Conservation (phyloP, 2,113 vertebrate genomes). For the Ctenodactylus gundi region DNA sequence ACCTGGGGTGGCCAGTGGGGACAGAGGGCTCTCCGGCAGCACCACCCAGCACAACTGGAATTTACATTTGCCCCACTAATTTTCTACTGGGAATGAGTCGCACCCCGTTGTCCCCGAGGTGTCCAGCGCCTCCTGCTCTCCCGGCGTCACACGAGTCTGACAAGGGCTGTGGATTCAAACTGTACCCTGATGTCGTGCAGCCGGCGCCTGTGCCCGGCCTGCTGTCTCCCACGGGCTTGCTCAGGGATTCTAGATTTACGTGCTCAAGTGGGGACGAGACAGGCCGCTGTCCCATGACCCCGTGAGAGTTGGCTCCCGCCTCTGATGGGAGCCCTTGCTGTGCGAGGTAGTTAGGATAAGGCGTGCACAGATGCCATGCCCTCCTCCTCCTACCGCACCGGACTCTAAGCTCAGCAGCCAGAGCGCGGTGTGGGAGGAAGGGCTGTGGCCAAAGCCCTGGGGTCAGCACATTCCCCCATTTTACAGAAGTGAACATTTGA, state of each 20-base stretch:
- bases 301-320: conserved; percentile 53
- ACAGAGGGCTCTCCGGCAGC: too few relatives aligned
- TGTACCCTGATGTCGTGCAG: too few relatives aligned
- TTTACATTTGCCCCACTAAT: too few relatives aligned
- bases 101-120: too few relatives aligned
- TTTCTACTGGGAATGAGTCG: too few relatives aligned
- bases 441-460: background rate
- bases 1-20: too few relatives aligned
- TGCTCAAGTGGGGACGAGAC: conserved; percentile 30
- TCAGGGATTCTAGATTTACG: conserved; percentile 34
- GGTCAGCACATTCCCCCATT: conserved; percentile 8
- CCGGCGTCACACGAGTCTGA: conserved; percentile 15
- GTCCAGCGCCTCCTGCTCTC: too few relatives aligned
- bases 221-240: conserved; percentile 72
- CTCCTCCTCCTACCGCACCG: background rate
- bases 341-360: background rate
- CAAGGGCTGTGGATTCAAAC: conserved; percentile 19
- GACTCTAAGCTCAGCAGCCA: background rate
- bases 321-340: conserved; percentile 42
- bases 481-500: conserved; percentile 65
- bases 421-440: conserved; percentile 7
- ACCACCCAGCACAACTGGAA: too few relatives aligned
- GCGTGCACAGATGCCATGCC: conserved; percentile 1
- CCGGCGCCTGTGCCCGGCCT: conserved; percentile 59
- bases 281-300: conserved; percentile 47